Evolutionary conservation across 35 echinoderm and acorn worm genomes (phyloP).

Genomic region (Diadema setosum): DNA sequence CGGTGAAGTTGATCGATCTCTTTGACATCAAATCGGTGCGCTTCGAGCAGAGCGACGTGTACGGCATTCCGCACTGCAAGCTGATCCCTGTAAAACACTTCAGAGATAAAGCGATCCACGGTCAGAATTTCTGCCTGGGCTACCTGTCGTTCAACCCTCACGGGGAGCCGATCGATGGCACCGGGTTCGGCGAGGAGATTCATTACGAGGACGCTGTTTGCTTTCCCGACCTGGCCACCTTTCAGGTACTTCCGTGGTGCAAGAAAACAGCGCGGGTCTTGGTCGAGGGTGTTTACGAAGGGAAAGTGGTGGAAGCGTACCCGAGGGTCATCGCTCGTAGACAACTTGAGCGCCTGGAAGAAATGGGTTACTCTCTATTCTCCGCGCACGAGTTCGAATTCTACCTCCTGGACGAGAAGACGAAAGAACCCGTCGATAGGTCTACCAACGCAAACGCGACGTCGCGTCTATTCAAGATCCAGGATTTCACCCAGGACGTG

Average conservation of each 20-base stretch:
- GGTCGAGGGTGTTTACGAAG: neutral
- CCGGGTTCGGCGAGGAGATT: conserved; percentile 46
- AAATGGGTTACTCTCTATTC: conserved; percentile 10
- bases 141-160: conserved; percentile 35
- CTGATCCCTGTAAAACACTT: conserved; percentile 52
- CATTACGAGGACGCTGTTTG: conserved; percentile 22
- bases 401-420: neutral
- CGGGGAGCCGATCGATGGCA: neutral
- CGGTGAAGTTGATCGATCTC: neutral
- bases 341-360: neutral
- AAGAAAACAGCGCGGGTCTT: conserved; percentile 25
- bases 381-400: conserved; percentile 28
- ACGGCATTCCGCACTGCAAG: conserved; percentile 34
- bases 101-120: conserved; percentile 24
- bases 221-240: conserved; percentile 54
- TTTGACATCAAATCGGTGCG: conserved; percentile 14
- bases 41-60: conserved; percentile 36
- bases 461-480: neutral
- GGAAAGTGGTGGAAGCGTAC: neutral
- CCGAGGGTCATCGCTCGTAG: neutral
- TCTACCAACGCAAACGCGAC: neutral
- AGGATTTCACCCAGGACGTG: conserved; percentile 22
- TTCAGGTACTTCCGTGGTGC: conserved; percentile 38
- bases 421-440: neutral
- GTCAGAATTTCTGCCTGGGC: conserved; percentile 12